phyloP scores from a whole-genome alignment of 2,888 invertebrate species.

The Polydesmus complanatus region DNA sequence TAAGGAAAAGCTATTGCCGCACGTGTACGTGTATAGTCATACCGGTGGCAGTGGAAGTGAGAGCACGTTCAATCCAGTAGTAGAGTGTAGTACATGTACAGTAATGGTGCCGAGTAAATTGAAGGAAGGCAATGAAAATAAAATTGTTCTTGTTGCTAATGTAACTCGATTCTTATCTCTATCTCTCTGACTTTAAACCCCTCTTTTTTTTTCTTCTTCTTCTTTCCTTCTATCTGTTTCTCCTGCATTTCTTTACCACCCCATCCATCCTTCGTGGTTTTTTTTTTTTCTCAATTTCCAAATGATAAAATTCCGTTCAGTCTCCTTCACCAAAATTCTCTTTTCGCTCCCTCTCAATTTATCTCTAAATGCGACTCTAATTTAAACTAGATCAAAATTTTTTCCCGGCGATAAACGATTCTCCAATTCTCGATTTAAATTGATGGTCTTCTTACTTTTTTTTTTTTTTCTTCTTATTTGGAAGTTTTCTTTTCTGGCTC shows the following conservation, averaged over 20 bases:
- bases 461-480: neutral
- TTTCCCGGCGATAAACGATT: slow-evolving; percentile 9
- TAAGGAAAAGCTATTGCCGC: too few relatives aligned
- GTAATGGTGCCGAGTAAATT: too few relatives aligned
- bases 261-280: too few relatives aligned
- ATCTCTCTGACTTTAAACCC: neutral
- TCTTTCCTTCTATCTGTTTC: too few relatives aligned
- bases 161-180: neutral
- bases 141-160: neutral
- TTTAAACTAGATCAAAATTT: slow-evolving; percentile 7
- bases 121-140: neutral
- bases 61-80: too few relatives aligned
- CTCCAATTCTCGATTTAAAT: slow-evolving; percentile 6
- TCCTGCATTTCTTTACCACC: too few relatives aligned
- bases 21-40: too few relatives aligned
- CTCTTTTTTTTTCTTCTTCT: neutral
- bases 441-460: neutral
- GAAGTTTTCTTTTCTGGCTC: too few relatives aligned
- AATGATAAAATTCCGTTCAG: neutral
- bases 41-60: too few relatives aligned
- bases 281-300: neutral
- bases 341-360: neutral
- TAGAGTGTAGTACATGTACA: too few relatives aligned
- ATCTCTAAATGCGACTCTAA: slow-evolving; percentile 6
- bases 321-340: too few relatives aligned